Evolutionary conservation across 2,797 vertebrate species (phyloP), one percentile per base, ranked within the genome.

Genomic region (Hoplostethus mediterraneus): DNA sequence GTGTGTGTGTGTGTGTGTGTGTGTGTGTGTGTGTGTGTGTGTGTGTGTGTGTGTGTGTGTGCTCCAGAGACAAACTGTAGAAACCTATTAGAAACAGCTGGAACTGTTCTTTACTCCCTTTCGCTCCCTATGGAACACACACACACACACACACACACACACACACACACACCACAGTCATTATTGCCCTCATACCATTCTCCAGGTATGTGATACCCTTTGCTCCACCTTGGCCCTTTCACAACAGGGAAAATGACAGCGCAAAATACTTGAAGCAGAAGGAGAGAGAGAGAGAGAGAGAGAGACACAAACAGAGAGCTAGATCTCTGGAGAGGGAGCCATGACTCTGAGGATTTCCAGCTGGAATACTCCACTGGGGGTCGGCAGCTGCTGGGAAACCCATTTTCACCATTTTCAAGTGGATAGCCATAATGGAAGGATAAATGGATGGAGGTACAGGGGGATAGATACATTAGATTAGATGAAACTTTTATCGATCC

Each of bases 191-290:
- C 53, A 71, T 45, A 48, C 73, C 36, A 38, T 69, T 75, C 67
- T 85, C 77, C 14, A 63, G 77, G 70, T 85, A 67, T 71, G 86
- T 79, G 73, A 54, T 77, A 79, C 80, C 79, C 84, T 87, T 81
- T 91, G 85, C 82, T 82, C 84, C 82, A 87, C 80, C 81, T 79
- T 25, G 25, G 53, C 40, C 30, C 30, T 57, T 53, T 47, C 76
- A 81, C 67, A 65, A 75, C 63, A 73, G 63, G 48, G 25, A 88
- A 82, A 86, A 80, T 76, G 80, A 63, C 68, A 64, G 76, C 47
- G 71, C 21, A 48, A 72, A 71, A 72, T 44, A 14, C 8, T 12
- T 9, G 12, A 44, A 8, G 12, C 40, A 21, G 48, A 51, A 33
- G 49, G 14, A 17, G 14, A 9, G 16, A 31, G 45, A 21, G 36